phyloP scores from a whole-genome alignment of 2,888 invertebrate genomes.

The Drosophila pseudotalamancana region DNA sequence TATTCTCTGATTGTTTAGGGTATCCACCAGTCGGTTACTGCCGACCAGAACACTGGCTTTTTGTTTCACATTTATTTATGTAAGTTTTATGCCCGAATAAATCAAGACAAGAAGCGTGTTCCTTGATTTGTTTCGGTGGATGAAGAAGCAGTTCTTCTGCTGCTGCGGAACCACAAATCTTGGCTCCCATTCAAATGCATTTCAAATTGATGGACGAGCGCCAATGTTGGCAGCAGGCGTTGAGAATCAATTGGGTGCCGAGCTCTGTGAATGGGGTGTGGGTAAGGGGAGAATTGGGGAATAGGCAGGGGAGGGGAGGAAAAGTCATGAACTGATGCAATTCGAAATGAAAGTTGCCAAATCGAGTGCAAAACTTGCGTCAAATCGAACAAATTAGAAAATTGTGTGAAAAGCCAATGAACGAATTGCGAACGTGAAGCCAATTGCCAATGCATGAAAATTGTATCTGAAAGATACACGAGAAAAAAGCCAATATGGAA shows the following conservation, averaged over 20 bases:
- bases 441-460: conserved; percentile 8
- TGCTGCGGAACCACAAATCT: conserved; percentile 24
- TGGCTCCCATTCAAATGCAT: conserved; percentile 52
- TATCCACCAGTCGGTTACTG: not conserved
- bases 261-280: not conserved
- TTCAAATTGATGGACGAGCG: conserved; percentile 45
- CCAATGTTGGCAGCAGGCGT: conserved; percentile 40
- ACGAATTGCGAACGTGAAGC: conserved; percentile 19
- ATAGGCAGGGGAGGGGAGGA: not conserved
- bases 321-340: conserved; percentile 52
- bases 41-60: no score
- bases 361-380: conserved; percentile 70
- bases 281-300: no score
- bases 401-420: conserved; percentile 47
- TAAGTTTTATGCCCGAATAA: not conserved
- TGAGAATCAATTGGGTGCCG: conserved; percentile 43
- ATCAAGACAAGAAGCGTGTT: conserved; percentile 11
- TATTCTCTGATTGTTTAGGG: not conserved
- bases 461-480: conserved; percentile 16
- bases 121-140: not conserved
- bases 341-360: conserved; percentile 64
- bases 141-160: conserved; percentile 10
- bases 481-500: not conserved
- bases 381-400: conserved; percentile 58
- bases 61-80: conserved; percentile 6